Percentiles rank a stretch among this genome's conserved stretches.
These are phyloP conservation scores for Anhinga rufa DNA, from an alignment of 2,113 vertebrate species.

Conservation along the genomic window DNA sequence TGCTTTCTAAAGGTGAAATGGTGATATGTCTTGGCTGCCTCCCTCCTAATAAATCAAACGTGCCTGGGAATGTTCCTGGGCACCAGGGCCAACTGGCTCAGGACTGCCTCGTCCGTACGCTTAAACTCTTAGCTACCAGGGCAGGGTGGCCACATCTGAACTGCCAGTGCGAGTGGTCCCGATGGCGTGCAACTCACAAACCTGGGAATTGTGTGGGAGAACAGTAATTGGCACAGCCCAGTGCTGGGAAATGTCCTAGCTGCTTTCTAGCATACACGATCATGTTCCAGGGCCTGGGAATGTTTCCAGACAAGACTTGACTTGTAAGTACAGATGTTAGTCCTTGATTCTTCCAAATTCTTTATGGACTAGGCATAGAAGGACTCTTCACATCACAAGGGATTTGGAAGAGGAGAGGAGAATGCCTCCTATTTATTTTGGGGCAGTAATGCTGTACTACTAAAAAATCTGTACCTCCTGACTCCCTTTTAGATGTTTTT, in stretches of 20 bases:
- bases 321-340: background rate
- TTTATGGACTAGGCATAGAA: background rate
- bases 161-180: background rate
- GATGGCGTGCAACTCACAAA: fast-evolving
- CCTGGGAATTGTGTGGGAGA: constrained; percentile 23
- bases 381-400: background rate
- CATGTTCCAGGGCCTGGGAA: background rate
- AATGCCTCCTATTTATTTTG: background rate
- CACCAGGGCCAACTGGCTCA: background rate
- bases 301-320: background rate
- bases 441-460: background rate
- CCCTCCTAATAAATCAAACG: background rate
- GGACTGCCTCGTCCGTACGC: background rate
- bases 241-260: background rate
- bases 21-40: background rate
- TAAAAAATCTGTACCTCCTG: background rate
- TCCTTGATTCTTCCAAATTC: background rate
- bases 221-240: background rate
- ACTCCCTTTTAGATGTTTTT: background rate
- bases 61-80: background rate
- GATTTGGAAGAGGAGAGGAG: background rate
- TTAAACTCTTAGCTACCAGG: background rate
- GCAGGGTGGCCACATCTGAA: background rate
- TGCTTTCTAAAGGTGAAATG: background rate
- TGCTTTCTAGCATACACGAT: background rate